A percentile compares a stretch with the other conserved stretches of the same genome.
Evolutionary conservation across 1,140 invertebrate species (phyloP).

Genomic region (Octopus sinensis): DNA sequence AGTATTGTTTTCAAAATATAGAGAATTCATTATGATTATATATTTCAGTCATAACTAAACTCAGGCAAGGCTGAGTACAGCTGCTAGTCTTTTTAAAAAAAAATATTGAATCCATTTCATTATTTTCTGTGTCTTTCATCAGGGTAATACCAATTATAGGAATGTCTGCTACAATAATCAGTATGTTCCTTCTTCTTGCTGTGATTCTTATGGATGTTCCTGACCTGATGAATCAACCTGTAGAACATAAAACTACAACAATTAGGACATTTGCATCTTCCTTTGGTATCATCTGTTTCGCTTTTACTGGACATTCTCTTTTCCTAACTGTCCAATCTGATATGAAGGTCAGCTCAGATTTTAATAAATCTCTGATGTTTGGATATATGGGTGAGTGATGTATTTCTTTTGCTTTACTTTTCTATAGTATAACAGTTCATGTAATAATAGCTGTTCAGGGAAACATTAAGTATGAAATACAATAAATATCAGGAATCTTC

Average conservation of each 20-base stretch:
- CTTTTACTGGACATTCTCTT: slow-evolving; percentile 56
- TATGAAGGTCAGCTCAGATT: slow-evolving; percentile 56
- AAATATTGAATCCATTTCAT: not conserved
- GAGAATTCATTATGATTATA: too few relatives aligned
- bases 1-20: too few relatives aligned
- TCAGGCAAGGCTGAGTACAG: too few relatives aligned
- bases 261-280: slow-evolving; percentile 52
- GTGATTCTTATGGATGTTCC: not conserved
- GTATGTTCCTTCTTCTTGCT: not conserved
- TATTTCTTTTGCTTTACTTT: too few relatives aligned
- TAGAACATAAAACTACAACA: slow-evolving; percentile 26
- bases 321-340: slow-evolving; percentile 60
- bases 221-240: not conserved
- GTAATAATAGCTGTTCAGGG: too few relatives aligned
- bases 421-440: too few relatives aligned
- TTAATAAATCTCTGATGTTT: slow-evolving; percentile 52
- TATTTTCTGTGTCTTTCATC: not conserved
- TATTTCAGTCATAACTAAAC: too few relatives aligned
- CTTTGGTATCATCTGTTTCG: slow-evolving; percentile 59
- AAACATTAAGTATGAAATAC: too few relatives aligned
- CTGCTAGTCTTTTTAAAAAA: too few relatives aligned
- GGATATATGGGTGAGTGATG: slow-evolving; percentile 44
- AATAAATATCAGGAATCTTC: too few relatives aligned
- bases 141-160: not conserved
- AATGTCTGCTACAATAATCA: not conserved